Evolutionary conservation across 1,140 invertebrate genomes (phyloP).

Genomic region (Drosophila eugracilis): DNA sequence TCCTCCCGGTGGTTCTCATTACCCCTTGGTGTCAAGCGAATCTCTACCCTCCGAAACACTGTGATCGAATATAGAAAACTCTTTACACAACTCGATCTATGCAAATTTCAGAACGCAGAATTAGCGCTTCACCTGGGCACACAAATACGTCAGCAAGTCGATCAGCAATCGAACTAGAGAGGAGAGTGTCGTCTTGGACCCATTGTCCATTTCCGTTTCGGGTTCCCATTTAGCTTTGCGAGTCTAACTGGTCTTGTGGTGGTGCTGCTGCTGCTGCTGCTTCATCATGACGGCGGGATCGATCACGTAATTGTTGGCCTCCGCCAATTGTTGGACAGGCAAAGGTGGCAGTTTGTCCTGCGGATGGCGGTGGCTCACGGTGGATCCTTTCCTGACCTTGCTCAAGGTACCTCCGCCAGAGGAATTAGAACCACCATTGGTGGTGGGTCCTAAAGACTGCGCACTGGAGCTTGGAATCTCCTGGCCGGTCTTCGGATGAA

Average conservation of each 20-base stretch:
- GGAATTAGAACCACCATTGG: constrained; percentile 17
- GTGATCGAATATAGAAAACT: constrained; percentile 54
- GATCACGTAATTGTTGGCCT: constrained; percentile 84
- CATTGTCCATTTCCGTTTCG: constrained; percentile 26
- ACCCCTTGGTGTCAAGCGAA: constrained; percentile 22
- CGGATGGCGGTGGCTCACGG: constrained; percentile 86
- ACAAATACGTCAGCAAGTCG: constrained; percentile 40
- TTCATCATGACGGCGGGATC: constrained; percentile 78
- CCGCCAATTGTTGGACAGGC: constrained; percentile 78
- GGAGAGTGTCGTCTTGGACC: constrained; percentile 53
- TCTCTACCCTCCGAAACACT: constrained; percentile 64
- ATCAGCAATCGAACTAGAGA: constrained; percentile 58
- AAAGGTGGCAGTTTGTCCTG: constrained; percentile 86
- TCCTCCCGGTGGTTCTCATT: not conserved
- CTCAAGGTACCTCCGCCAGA: constrained; percentile 81
- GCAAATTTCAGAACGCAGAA: constrained; percentile 56
- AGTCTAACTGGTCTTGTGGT: constrained; percentile 47
- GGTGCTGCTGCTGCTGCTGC: constrained; percentile 76
- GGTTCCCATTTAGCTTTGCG: constrained; percentile 2
- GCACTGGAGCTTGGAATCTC: constrained; percentile 9
- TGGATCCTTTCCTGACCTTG: constrained; percentile 86
- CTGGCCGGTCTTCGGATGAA: constrained; percentile 87
- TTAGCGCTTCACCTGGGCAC: constrained; percentile 12
- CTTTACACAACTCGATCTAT: constrained; percentile 41
- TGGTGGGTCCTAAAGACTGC: not conserved